Conservation (phyloP, 2,888 invertebrate species). For the Eueremaeus valkanovi region DNA sequence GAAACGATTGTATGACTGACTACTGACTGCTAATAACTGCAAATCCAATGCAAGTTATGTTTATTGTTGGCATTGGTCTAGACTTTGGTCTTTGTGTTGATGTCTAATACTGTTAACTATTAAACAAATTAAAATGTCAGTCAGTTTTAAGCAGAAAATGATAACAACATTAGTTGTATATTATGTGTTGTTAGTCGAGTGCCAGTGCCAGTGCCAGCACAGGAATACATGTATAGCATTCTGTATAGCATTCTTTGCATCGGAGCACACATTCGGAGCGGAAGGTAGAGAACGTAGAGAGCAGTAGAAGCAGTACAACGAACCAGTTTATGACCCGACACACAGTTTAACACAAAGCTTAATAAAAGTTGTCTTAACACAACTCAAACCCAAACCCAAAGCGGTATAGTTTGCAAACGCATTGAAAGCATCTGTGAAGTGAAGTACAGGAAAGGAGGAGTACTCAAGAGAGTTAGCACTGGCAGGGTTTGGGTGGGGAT, state of each 20-base stretch:
- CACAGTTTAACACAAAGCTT: background rate
- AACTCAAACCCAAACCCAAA: background rate
- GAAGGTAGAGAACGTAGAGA: background rate
- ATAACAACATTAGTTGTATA: constrained; percentile 9
- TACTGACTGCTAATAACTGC: background rate
- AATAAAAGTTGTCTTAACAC: background rate
- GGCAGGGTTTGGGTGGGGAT: constrained; percentile 4
- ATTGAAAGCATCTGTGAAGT: constrained; percentile 13
- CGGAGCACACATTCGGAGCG: background rate
- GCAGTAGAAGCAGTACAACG: too few relatives aligned
- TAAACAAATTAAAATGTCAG: constrained; percentile 34
- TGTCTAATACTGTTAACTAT: background rate
- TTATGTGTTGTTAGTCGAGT: constrained; percentile 25
- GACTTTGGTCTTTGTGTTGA: constrained; percentile 20
- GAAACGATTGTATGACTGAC: background rate
- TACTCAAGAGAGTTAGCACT: constrained; percentile 23
- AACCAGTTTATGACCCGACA: constrained; percentile 33
- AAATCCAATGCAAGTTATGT: background rate
- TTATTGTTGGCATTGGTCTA: background rate
- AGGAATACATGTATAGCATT: background rate
- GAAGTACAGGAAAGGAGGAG: constrained; percentile 25
- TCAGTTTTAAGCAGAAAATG: constrained; percentile 27
- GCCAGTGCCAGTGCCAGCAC: background rate
- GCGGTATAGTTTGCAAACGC: constrained; percentile 17
- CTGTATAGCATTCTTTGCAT: background rate